Conservation (phyloP, 1,140 invertebrate genomes). For the Bathynomus jamesi region DNA sequence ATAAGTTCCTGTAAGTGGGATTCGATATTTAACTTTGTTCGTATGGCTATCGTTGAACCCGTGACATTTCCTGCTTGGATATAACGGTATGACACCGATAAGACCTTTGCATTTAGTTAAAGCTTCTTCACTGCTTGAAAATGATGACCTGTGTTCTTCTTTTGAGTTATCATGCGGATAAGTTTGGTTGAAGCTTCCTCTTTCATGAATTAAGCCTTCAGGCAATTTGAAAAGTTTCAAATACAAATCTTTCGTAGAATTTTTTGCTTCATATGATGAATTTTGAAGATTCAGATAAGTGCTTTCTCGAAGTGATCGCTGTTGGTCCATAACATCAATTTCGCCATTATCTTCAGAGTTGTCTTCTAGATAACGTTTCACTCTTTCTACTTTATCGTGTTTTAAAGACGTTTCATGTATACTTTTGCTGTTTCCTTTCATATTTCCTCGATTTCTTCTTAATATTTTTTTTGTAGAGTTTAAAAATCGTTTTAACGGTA, state of each 20-base stretch:
- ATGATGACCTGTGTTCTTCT: conserved; percentile 70
- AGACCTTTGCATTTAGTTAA: conserved; percentile 62
- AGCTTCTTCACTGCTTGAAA: conserved; percentile 65
- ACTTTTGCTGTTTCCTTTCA: background rate
- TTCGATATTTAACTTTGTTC: conserved; percentile 25
- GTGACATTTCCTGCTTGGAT: conserved; percentile 52
- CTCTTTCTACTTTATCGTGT: background rate
- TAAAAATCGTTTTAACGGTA: no score
- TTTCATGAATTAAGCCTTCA: conserved; percentile 37
- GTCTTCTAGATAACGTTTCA: background rate
- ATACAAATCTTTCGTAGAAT: background rate
- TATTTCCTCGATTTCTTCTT: conserved; percentile 20
- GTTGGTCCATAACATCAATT: conserved; percentile 46
- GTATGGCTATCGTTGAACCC: conserved; percentile 12
- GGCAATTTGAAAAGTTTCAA: conserved; percentile 13
- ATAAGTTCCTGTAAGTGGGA: conserved; percentile 25
- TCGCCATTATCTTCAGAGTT: conserved; percentile 33
- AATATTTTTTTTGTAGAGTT: no score
- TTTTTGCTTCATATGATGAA: background rate
- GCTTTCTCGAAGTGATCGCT: background rate
- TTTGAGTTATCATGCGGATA: conserved; percentile 43
- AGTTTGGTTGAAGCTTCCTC: conserved; percentile 37
- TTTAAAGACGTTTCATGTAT: no score
- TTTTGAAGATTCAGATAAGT: background rate
- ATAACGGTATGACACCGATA: conserved; percentile 60